Evolutionary conservation across 1,140 invertebrate species (phyloP).

Genomic region (Triops cancriformis): DNA sequence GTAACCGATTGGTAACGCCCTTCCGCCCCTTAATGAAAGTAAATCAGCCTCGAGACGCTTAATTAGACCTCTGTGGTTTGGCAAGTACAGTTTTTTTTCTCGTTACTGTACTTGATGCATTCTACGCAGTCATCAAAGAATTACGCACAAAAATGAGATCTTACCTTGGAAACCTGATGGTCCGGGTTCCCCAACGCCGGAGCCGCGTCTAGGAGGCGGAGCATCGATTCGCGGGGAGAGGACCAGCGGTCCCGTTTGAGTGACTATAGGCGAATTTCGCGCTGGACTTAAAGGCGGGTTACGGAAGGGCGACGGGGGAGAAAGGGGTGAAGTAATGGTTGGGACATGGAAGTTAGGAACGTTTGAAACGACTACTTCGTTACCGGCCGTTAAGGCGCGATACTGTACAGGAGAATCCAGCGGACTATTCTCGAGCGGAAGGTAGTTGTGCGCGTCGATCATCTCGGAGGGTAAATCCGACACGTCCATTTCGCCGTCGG

Average conservation of each 20-base stretch:
- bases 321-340: constrained; percentile 24
- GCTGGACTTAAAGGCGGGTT: not conserved
- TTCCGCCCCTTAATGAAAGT: no score
- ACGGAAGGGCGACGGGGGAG: not conserved
- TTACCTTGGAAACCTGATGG: constrained; percentile 2
- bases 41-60: no score
- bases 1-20: no score
- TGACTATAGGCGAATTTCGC: not conserved
- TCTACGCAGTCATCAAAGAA: no score
- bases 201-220: not conserved
- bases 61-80: no score
- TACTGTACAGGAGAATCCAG: not conserved
- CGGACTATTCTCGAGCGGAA: not conserved
- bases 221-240: not conserved
- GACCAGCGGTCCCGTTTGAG: not conserved
- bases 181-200: not conserved
- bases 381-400: constrained; percentile 33
- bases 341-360: constrained; percentile 39
- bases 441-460: not conserved
- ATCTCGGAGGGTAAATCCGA: constrained; percentile 19
- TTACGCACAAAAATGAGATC: no score
- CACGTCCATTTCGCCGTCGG: constrained; percentile 22
- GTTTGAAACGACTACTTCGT: constrained; percentile 41
- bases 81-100: no score
- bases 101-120: no score